Conservation (phyloP, 30 jellyfish, hydroid and myxozoan genomes). For the Morbakka virulenta region DNA sequence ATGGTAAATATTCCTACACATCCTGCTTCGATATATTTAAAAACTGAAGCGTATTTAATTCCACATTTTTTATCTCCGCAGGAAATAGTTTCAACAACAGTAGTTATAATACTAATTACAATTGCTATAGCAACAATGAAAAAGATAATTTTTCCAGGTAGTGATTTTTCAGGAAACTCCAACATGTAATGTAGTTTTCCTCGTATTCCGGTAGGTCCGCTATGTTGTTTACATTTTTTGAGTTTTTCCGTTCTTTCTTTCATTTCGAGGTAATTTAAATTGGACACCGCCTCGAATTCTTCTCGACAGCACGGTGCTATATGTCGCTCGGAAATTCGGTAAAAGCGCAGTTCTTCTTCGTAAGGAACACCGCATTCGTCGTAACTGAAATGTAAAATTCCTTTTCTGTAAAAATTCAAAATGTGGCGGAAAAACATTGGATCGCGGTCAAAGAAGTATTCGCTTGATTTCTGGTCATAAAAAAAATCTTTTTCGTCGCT, state of each 20-base stretch:
- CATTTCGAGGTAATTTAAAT: neutral
- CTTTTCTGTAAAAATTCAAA: constrained; percentile 67
- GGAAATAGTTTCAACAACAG: constrained; percentile 73
- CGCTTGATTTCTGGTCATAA: constrained; percentile 24
- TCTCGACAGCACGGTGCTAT: constrained; percentile 71
- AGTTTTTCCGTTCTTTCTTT: constrained; percentile 1
- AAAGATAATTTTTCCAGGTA: constrained; percentile 51
- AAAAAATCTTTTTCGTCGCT: constrained; percentile 57
- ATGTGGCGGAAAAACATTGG: constrained; percentile 77
- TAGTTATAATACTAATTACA: constrained; percentile 58
- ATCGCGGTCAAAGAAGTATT: constrained; percentile 73
- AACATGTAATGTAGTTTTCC: constrained; percentile 45
- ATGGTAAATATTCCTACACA: constrained; percentile 53
- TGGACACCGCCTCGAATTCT: constrained; percentile 38
- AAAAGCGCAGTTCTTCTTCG: constrained; percentile 66
- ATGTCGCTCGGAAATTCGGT: constrained; percentile 49
- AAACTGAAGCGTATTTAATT: constrained; percentile 39
- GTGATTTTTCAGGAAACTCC: constrained; percentile 45
- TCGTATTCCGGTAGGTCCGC: constrained; percentile 10
- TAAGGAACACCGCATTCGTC: constrained; percentile 76
- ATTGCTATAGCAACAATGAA: constrained; percentile 69
- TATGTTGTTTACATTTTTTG: neutral
- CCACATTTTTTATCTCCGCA: constrained; percentile 70
- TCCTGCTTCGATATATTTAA: constrained; percentile 48
- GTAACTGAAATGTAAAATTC: constrained; percentile 57